Conservation (phyloP, 2,797 vertebrate genomes). For the Premnoplex brunnescens region DNA sequence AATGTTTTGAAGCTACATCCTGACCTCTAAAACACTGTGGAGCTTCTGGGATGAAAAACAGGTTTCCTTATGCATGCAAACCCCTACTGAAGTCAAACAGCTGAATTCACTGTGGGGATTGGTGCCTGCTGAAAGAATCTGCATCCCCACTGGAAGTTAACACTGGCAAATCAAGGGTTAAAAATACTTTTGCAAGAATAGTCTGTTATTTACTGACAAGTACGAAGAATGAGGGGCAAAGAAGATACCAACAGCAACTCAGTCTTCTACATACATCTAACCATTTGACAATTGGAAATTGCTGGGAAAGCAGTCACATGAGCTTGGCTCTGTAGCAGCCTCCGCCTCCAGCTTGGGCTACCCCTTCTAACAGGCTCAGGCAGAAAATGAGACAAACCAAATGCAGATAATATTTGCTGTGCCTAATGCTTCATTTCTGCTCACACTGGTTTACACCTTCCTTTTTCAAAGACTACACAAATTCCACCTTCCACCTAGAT, state of each 20-base stretch:
- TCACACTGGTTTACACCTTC: not conserved
- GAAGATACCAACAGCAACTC: not conserved
- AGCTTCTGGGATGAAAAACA: not conserved
- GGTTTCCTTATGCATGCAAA: not conserved
- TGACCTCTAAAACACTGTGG: not conserved
- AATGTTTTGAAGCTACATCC: conserved; percentile 33
- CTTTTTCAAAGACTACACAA: not conserved
- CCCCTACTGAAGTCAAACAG: not conserved
- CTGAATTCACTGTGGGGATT: not conserved
- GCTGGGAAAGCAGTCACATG: not conserved
- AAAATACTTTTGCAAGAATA: not conserved
- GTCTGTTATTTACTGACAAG: not conserved
- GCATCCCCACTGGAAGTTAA: not conserved
- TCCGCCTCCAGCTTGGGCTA: not conserved
- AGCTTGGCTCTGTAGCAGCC: not conserved
- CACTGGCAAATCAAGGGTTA: not conserved
- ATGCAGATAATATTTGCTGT: not conserved
- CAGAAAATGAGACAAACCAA: not conserved
- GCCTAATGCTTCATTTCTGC: not conserved
- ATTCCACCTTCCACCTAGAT: not conserved
- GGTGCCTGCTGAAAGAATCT: not conserved
- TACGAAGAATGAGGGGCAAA: not conserved
- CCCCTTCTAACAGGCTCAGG: not conserved
- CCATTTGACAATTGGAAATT: not conserved
- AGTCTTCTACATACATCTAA: not conserved